A percentile compares a stretch with the other conserved stretches of the same genome.
phyloP scores from a whole-genome alignment of 2,113 vertebrate species.

The Trogon melanurus region DNA sequence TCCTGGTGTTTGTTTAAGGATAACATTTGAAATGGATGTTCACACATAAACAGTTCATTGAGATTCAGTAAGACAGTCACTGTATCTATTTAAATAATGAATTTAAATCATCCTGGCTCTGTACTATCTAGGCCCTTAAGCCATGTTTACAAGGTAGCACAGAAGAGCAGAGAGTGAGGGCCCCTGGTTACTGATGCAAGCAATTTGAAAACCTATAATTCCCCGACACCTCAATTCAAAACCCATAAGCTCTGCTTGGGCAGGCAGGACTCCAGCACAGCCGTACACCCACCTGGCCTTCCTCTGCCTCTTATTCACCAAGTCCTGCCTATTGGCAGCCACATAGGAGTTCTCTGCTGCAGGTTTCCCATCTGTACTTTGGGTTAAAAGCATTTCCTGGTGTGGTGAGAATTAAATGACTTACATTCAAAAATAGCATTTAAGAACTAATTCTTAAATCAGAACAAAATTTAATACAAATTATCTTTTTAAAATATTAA shows the following conservation, averaged over 20 bases:
- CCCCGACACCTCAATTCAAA: neutral
- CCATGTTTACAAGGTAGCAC: neutral
- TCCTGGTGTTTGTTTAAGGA: neutral
- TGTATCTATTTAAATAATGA: neutral
- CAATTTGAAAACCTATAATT: fast-evolving
- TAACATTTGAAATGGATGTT: neutral
- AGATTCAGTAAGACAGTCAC: neutral
- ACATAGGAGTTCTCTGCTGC: neutral
- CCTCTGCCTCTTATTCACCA: neutral
- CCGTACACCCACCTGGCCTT: neutral
- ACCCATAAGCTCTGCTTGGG: neutral
- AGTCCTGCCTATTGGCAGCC: neutral
- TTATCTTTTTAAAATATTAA: neutral
- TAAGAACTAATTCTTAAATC: neutral
- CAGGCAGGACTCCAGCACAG: neutral
- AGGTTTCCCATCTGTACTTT: neutral
- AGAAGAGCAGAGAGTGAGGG: neutral
- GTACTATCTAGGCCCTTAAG: neutral
- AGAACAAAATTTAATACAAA: neutral
- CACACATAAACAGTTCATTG: neutral
- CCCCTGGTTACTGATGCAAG: neutral
- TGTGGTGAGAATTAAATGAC: neutral
- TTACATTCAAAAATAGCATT: neutral
- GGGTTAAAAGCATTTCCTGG: neutral
- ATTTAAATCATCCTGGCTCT: neutral